Evolutionary conservation across 2,113 vertebrate genomes (phyloP), one percentile per base, ranked within the genome.

Genomic region (Percopsis transmontana): DNA sequence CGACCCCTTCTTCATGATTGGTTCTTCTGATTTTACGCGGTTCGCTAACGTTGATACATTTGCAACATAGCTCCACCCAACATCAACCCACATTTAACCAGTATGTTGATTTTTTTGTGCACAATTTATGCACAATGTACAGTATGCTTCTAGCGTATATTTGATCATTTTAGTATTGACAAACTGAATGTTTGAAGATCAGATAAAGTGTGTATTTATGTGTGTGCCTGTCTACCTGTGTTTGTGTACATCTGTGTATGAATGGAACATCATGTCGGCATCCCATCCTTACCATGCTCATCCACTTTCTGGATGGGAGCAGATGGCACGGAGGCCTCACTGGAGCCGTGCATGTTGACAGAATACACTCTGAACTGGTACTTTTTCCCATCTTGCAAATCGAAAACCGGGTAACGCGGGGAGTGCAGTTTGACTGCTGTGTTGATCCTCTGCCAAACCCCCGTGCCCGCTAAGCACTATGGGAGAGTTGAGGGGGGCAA

Each of bases 291-390:
- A 99, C 97, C 96, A n/a, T 92, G 64, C 18, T 58, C 63, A 1
- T 97, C 94, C 58, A 94, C 91, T 51, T 94, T 95, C 74, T 95
- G 90, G 85, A 98, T 82, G 52, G 95, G 94, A 62, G 84, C 58
- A 0, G 93, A 94, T 57, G 93, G 90, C 84, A 86, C 94, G 0
- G 97, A 98, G 0, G 97, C 94, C 69, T 96, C 93, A 24, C 97
- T 97, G 76, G 91, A 85, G 21, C 96, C 97, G 15, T 94, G 89
- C 81, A 92, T 88, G 82, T 96, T 99, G 60, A 94, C 94, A 0
- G 96, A 92, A 80, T 92, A 80, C 54, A 98, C 94, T 60, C 96
- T 89, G 89, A 99, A 99, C 83, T 94, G 92, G 21, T 97, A 99
- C 0, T 91, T 76, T 80, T 95, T 94, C 70, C 93, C 94, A 45